Base-by-base conservation (phyloP, 2,113 vertebrate species). In the Hippocampus mohnikei region DNA sequence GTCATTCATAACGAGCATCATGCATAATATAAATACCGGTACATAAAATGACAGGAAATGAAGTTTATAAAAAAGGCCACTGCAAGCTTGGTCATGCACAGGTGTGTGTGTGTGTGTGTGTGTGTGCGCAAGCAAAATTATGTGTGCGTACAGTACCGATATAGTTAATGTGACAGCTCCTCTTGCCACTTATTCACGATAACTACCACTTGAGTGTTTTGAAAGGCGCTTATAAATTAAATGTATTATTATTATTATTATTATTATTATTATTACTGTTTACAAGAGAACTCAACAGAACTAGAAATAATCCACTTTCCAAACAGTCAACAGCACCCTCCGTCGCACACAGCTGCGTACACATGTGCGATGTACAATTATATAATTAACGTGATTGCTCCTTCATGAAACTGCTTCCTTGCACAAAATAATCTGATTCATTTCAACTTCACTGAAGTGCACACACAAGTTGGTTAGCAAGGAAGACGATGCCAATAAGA, bases 401-500 rank as follows among this genome's bases (percentile, higher is more conserved):
- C 7, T 52, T 52, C 20, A 52, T 52, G 5, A 21, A 50, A 50
- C 5, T 50, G 18, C 48, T 10, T 3, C 46, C 46, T 48, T 48
- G 46, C 46, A 48, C 46, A 48, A 48, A 16, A 48, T 3, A 44
- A 44, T 37, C 6, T 37, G 33, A 6, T 37, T 37, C 5, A 37
- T 37, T 37, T 37, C 33, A 37, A 37, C 5, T 37, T 37, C 33
- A 37, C 5, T 37, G 33, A 41, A 40, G 33, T 12, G 23, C n/a
- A 64, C 27, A 65, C 9, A 65, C 41, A 65, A 8, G 25, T 7
- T 27, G n/a, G 41, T 50, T 71, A 67, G 68, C 69, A 63, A 48
- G 60, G 37, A 56, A 64, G 52, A 80, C 66, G 62, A 73, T 61
- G 67, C 33, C 70, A 77, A 61, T 44, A 29, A 41, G 50, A 46